Percentiles rank a stretch among this genome's conserved stretches.
Evolutionary conservation across 2,113 vertebrate species (phyloP).

Genomic region (Poecile atricapillus): DNA sequence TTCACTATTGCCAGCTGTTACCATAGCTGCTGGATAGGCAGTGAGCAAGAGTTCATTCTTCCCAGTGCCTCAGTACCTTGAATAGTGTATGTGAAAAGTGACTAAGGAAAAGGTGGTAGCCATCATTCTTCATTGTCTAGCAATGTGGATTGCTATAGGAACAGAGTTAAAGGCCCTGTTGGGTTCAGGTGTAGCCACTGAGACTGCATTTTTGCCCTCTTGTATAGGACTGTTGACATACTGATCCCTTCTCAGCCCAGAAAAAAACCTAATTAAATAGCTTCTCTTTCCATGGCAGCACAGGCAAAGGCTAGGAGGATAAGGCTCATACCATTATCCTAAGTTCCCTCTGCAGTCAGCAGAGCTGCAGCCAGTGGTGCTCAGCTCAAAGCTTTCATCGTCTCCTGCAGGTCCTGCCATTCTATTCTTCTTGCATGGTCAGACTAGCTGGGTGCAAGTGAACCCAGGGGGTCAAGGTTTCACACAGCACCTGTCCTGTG

Average conservation of each 20-base stretch:
- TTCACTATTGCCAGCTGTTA: background rate
- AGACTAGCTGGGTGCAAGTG: background rate
- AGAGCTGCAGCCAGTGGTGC: background rate
- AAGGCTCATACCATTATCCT: background rate
- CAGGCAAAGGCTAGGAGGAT: background rate
- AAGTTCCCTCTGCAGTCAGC: background rate
- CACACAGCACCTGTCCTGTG: background rate
- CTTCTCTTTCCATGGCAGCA: background rate
- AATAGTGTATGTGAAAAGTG: background rate
- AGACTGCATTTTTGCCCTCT: background rate
- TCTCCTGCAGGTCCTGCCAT: background rate
- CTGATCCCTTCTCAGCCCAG: background rate
- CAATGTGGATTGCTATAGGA: background rate
- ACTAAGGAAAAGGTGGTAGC: background rate
- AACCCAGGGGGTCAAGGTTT: background rate
- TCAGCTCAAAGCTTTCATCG: background rate
- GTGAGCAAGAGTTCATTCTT: background rate
- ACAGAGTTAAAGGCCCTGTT: background rate
- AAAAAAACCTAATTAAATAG: background rate
- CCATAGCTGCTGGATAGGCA: background rate
- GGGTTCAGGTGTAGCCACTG: background rate
- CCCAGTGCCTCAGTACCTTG: background rate
- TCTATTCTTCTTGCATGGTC: background rate
- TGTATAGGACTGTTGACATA: background rate
- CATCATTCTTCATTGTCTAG: background rate